Base-by-base conservation (phyloP, 2,113 vertebrate species). In the Otis tarda region DNA sequence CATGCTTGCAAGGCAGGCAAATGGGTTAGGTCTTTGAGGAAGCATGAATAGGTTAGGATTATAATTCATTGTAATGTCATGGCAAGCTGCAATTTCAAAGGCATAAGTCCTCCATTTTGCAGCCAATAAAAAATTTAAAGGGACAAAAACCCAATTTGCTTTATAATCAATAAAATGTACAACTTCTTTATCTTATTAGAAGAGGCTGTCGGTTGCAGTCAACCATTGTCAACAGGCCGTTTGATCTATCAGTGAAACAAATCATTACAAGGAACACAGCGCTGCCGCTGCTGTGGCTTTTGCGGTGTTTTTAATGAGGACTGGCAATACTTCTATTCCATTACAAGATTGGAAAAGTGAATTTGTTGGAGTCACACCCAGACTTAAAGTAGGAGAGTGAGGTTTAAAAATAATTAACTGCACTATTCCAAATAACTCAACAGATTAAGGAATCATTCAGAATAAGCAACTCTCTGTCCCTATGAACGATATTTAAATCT, bases 161-260 rank as follows among this genome's bases (percentile, higher is more conserved):
- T 97, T 87, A 50, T 86, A 95, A 96, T 97, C 94, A 94, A 94
- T 97, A 97, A 95, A 96, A 96, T 33, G 60, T 77, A 79, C 77
- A 55, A 80, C 65, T 97, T 95, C 81, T 87, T 96, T 92, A 79
- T 90, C 91, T 95, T 87, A 82, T 96, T 96, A 95, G 95, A 97
- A 97, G 87, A 92, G 78, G 61, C 71, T 94, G 94, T 94, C 37
- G 0, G 77, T 79, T 89, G 80, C 90, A 96, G 92, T 95, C 95
- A 97, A 77, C 94, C 73, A 68, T 86, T 96, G 95, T 97, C 97
- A 97, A 95, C 95, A 97, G 87, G 55, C 90, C 22, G 77, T 97
- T 97, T 97, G 96, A 93, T 97, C 97, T 96, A 71, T 73, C 91
- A 43, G 79, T 74, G 96, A 97, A 97, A 97, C 96, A 94, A 94